Percentiles rank a stretch among this genome's conserved stretches.
Evolutionary conservation across 2,888 invertebrate species (phyloP).

Genomic region (Phlogophora meticulosa): DNA sequence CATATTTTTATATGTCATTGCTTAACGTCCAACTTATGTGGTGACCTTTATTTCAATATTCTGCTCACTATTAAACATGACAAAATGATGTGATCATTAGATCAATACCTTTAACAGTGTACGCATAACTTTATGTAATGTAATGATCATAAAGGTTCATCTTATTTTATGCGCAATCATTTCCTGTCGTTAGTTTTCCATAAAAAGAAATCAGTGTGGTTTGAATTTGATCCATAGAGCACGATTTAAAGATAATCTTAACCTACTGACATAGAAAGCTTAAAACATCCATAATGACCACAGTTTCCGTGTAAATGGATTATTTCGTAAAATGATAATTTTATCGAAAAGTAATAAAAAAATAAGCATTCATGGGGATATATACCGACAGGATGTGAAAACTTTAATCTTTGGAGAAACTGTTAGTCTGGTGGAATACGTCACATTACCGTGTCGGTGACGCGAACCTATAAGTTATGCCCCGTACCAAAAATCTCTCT

Average conservation of each 20-base stretch:
- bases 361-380: no score
- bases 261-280: conserved; percentile 29
- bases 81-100: conserved; percentile 7
- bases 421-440: no score
- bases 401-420: no score
- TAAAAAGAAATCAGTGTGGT: conserved; percentile 31
- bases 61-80: not conserved
- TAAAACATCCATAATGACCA: conserved; percentile 21
- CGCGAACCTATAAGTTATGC: no score
- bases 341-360: conserved; percentile 37
- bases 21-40: not conserved
- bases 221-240: conserved; percentile 12
- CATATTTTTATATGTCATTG: no score
- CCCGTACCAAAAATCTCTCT: no score
- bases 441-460: no score
- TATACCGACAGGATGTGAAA: no score
- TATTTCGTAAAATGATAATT: conserved; percentile 16
- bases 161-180: conserved; percentile 23
- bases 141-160: not conserved
- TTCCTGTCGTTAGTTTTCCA: conserved; percentile 44
- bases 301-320: conserved; percentile 13
- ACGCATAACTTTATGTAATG: conserved; percentile 11
- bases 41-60: not conserved
- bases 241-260: conserved; percentile 3
- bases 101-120: conserved; percentile 6